Evolutionary conservation across 2,888 invertebrate species (phyloP).

Genomic region (Trissoscelio sp.): DNA sequence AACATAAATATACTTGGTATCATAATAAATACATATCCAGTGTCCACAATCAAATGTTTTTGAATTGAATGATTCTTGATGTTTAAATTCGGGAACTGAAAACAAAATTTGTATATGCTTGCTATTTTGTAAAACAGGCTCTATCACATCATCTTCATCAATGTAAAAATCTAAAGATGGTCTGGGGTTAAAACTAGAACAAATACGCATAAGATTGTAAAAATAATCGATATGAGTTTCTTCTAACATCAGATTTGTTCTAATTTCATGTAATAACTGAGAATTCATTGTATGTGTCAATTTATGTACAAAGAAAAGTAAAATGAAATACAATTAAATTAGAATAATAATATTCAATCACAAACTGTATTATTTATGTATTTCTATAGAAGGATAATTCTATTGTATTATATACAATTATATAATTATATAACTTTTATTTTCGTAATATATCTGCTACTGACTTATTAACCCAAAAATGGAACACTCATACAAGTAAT

Average conservation of each 20-base stretch:
- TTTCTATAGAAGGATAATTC: not conserved
- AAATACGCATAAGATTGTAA: constrained; percentile 2
- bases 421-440: not conserved
- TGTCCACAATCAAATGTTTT: constrained; percentile 28
- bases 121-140: constrained; percentile 14
- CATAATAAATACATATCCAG: constrained; percentile 51
- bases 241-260: not conserved
- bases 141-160: not conserved
- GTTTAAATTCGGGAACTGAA: constrained; percentile 13
- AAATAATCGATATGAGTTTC: constrained; percentile 27
- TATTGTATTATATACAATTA: not conserved
- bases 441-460: not conserved
- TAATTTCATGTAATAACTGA: not conserved
- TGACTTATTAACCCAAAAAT: constrained; percentile 2
- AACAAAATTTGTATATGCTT: constrained; percentile 50
- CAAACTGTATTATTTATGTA: too few species aligned
- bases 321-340: too few species aligned
- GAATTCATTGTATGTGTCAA: not conserved
- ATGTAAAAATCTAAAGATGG: constrained; percentile 1
- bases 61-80: too few species aligned
- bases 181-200: not conserved
- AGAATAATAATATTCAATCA: too few species aligned
- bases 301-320: too few species aligned
- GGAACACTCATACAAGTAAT: not conserved
- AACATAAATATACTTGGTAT: constrained; percentile 40